Conservation (phyloP, 2,888 invertebrate genomes). For the Dichetophora obliterata region DNA sequence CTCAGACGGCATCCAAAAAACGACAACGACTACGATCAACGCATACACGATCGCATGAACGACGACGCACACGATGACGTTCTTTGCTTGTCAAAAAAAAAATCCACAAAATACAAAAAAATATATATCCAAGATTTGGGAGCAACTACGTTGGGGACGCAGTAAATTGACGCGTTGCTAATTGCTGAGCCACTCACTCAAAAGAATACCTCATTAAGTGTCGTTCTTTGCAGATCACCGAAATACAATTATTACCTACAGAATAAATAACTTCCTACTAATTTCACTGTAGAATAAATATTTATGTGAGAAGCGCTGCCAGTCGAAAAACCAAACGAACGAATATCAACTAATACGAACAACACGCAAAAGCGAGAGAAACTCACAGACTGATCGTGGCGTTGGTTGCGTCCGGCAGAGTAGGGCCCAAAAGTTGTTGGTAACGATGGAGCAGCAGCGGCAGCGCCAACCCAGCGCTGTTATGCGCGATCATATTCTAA, state of each 20-base stretch:
- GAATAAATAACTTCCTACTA: slow-evolving; percentile 16
- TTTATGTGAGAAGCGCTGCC: not conserved
- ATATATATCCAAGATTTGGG: not conserved
- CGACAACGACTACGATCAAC: not conserved
- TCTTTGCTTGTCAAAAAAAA: not conserved
- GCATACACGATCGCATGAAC: slow-evolving; percentile 12
- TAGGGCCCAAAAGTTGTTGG: slow-evolving; percentile 42
- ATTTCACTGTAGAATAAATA: slow-evolving; percentile 9
- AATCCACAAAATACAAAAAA: too few relatives aligned
- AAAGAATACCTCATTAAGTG: too few relatives aligned
- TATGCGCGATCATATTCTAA: slow-evolving; percentile 40
- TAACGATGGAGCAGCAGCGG: slow-evolving; percentile 21
- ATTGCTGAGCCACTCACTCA: too few relatives aligned
- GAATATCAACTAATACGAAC: slow-evolving; percentile 44
- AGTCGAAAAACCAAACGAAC: slow-evolving; percentile 17
- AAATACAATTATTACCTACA: not conserved
- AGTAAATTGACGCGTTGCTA: not conserved
- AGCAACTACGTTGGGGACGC: not conserved
- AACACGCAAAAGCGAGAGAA: slow-evolving; percentile 69
- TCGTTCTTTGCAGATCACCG: not conserved
- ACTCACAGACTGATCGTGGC: slow-evolving; percentile 62
- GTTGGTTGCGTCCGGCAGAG: slow-evolving; percentile 22
- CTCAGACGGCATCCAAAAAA: not conserved
- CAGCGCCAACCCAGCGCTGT: not conserved
- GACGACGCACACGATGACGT: slow-evolving; percentile 19